phyloP scores from a whole-genome alignment of 2,888 invertebrate genomes.

The Limnephilus marmoratus region DNA sequence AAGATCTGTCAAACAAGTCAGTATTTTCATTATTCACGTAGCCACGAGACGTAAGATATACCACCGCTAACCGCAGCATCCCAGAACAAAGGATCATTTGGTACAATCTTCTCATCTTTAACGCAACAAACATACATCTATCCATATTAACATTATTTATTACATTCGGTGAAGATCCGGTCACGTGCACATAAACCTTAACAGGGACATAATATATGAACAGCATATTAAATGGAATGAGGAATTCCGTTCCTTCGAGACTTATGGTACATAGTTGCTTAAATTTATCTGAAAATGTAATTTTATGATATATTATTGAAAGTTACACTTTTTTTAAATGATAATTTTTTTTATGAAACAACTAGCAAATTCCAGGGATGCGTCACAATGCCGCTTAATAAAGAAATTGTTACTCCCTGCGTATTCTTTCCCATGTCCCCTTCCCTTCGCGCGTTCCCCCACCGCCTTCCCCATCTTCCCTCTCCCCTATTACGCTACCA shows the following conservation, averaged over 20 bases:
- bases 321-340: no score
- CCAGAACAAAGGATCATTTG: conserved; percentile 54
- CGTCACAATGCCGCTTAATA: no score
- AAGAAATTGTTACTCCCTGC: no score
- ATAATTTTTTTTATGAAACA: no score
- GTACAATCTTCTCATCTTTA: conserved; percentile 39
- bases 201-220: not conserved
- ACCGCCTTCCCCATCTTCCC: no score
- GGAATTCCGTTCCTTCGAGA: not conserved
- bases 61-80: conserved; percentile 46
- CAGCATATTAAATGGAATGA: not conserved
- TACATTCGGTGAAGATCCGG: not conserved
- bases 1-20: conserved; percentile 58
- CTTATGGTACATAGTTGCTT: not conserved
- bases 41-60: conserved; percentile 51
- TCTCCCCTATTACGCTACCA: no score
- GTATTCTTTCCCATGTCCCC: no score
- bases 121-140: not conserved
- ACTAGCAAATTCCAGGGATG: no score
- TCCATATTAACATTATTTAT: not conserved
- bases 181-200: not conserved
- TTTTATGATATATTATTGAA: not conserved
- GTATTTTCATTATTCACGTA: conserved; percentile 63
- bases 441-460: no score
- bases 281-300: not conserved